Percentiles rank a stretch among this genome's conserved stretches.
Conservation (phyloP, 2,888 invertebrate genomes). For the Drosophila cyrtoloma region DNA sequence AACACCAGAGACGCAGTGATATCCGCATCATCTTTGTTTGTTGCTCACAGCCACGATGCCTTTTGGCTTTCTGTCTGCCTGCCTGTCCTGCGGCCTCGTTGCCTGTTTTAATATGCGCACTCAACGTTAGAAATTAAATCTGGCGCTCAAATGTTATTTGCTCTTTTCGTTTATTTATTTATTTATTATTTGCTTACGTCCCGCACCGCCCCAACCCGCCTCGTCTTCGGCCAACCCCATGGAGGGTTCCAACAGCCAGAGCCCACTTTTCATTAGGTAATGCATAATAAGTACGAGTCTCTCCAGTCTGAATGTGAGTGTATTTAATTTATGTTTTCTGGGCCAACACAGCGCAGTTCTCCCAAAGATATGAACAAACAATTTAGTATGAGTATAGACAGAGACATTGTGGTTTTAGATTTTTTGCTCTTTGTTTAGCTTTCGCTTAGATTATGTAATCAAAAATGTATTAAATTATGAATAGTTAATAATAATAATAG, state of each 20-base stretch:
- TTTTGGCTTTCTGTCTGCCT: slow-evolving; percentile 25
- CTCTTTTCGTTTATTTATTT: slow-evolving; percentile 82
- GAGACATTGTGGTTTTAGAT: neutral
- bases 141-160: slow-evolving; percentile 83
- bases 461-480: neutral
- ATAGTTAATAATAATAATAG: neutral
- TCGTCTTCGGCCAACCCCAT: slow-evolving; percentile 1
- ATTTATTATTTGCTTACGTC: slow-evolving; percentile 79
- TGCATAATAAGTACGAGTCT: slow-evolving; percentile 72
- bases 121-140: slow-evolving; percentile 84
- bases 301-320: slow-evolving; percentile 40
- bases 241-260: slow-evolving; percentile 28
- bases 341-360: slow-evolving; percentile 32
- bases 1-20: slow-evolving; percentile 63
- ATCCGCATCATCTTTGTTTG: slow-evolving; percentile 82
- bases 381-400: neutral
- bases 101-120: slow-evolving; percentile 80
- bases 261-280: slow-evolving; percentile 80
- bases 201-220: neutral
- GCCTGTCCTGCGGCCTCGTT: slow-evolving; percentile 18
- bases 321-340: slow-evolving; percentile 70
- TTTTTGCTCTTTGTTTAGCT: neutral
- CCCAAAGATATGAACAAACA: slow-evolving; percentile 34
- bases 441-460: neutral
- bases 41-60: slow-evolving; percentile 58